Percentiles rank a stretch among this genome's conserved stretches.
These are phyloP conservation scores for Calcarius ornatus DNA, from an alignment of 2,113 vertebrate species.

Conservation along the genomic window DNA sequence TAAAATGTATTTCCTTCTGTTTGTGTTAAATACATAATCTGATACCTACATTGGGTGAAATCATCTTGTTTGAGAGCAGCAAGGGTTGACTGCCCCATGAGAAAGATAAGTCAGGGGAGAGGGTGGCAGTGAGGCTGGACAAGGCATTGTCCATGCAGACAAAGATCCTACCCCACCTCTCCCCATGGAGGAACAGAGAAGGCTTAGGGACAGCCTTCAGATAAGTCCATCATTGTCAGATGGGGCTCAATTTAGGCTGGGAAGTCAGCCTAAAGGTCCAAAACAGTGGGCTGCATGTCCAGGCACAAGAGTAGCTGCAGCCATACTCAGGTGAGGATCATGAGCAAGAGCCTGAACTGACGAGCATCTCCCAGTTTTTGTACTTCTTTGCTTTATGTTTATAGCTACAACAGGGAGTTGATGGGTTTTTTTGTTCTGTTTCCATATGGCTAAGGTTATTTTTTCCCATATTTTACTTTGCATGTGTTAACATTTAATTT, in stretches of 20 bases:
- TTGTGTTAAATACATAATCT: not conserved
- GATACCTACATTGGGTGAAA: not conserved
- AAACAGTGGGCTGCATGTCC: not conserved
- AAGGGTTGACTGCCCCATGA: not conserved
- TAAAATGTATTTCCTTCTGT: not conserved
- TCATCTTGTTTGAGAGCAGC: not conserved
- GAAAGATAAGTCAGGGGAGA: not conserved
- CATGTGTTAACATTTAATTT: not conserved
- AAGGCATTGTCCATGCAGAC: not conserved
- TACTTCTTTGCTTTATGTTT: not conserved
- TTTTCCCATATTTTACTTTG: not conserved
- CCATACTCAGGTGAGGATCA: not conserved
- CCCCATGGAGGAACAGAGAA: not conserved
- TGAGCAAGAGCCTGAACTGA: not conserved
- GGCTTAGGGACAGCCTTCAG: not conserved
- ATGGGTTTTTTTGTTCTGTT: not conserved
- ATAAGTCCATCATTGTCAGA: not conserved
- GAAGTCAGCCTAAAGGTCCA: not conserved
- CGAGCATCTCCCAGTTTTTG: not conserved
- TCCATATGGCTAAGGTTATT: not conserved
- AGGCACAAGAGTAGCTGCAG: not conserved
- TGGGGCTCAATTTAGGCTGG: not conserved
- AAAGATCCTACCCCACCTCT: fast-evolving
- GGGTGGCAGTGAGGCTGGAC: not conserved
- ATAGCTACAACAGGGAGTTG: not conserved